phyloP scores from a whole-genome alignment of 2,113 vertebrate genomes.

The Marmota monax region DNA sequence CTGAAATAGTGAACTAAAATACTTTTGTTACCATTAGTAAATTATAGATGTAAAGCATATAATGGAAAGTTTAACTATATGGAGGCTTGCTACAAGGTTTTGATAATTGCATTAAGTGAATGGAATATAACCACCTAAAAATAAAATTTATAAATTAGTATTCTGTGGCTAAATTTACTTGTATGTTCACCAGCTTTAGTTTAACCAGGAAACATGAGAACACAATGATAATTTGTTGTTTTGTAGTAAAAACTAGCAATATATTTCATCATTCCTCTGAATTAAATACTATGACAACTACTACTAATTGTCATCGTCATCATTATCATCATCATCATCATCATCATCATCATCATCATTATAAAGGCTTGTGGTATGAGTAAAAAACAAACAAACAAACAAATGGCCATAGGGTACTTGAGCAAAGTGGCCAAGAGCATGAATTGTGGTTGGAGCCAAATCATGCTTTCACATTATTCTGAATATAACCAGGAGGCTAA shows the following conservation, averaged over 20 bases:
- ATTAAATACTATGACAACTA: background rate
- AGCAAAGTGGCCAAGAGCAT: background rate
- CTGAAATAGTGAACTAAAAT: constrained; percentile 12
- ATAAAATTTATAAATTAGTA: background rate
- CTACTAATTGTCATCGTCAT: no score
- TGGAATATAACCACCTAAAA: background rate
- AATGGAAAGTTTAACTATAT: background rate
- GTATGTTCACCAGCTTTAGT: background rate
- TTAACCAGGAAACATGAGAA: background rate
- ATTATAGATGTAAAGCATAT: background rate
- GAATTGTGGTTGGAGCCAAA: background rate
- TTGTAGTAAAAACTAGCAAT: background rate
- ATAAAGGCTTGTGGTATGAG: background rate
- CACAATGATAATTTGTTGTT: background rate
- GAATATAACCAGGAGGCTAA: background rate
- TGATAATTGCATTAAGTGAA: background rate
- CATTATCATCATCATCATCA: background rate
- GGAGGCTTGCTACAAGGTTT: background rate
- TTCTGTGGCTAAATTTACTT: background rate
- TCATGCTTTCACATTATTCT: background rate
- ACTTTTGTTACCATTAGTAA: background rate
- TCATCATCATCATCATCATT: background rate
- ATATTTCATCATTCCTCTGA: background rate
- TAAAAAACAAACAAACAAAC: background rate
- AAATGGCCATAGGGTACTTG: background rate